Percentiles rank a stretch among this genome's conserved stretches.
phyloP scores from a whole-genome alignment of 1,140 invertebrate species.

The Pantala flavescens region DNA sequence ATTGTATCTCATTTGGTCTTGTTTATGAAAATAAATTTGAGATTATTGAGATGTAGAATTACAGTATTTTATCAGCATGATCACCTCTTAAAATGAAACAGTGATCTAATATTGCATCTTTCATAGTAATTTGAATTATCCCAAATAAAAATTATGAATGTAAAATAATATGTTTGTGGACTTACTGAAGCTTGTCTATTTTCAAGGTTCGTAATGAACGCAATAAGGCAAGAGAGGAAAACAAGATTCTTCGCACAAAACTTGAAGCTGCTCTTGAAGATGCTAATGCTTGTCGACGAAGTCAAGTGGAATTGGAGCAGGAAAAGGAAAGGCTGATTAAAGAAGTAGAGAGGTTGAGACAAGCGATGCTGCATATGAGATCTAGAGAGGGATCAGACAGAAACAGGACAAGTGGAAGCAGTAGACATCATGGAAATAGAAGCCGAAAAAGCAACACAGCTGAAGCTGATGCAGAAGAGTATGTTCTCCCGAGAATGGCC shows the following conservation, averaged over 20 bases:
- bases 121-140: no score
- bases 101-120: no score
- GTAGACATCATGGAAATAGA: slow-evolving; percentile 19
- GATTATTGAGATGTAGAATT: no score
- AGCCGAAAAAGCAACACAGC: slow-evolving; percentile 12
- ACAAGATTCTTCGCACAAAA: slow-evolving; percentile 66
- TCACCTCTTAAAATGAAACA: no score
- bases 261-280: slow-evolving; percentile 72
- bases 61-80: no score
- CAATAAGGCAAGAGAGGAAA: slow-evolving; percentile 78
- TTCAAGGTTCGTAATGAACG: slow-evolving; percentile 64
- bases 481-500: slow-evolving; percentile 50
- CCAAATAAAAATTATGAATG: no score
- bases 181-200: not conserved
- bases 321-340: slow-evolving; percentile 73
- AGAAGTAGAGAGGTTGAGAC: slow-evolving; percentile 55
- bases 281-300: slow-evolving; percentile 56
- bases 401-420: slow-evolving; percentile 30
- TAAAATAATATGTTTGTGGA: no score
- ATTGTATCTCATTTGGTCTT: no score
- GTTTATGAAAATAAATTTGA: no score
- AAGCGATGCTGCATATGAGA: not conserved
- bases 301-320: slow-evolving; percentile 66
- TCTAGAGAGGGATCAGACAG: slow-evolving; percentile 27
- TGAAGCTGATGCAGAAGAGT: slow-evolving; percentile 46